A percentile compares a stretch with the other conserved stretches of the same genome.
phyloP scores from a whole-genome alignment of 1,140 invertebrate species.

The Tigriopus japonicus region DNA sequence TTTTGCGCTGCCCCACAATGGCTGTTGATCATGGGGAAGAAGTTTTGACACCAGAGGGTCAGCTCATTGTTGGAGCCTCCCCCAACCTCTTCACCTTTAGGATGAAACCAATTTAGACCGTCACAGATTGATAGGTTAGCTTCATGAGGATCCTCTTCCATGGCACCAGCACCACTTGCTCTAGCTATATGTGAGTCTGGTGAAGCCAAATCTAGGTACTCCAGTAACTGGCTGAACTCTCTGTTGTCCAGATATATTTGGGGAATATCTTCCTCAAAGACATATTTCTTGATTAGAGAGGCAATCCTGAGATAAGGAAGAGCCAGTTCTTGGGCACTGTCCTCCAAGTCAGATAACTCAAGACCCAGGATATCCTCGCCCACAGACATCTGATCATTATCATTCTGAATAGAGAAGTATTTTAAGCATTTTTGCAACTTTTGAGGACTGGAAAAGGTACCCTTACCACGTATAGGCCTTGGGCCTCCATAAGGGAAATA shows the following conservation, averaged over 20 bases:
- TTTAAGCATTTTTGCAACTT: no score
- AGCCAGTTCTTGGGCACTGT: conserved; percentile 1
- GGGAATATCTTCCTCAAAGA: conserved; percentile 61
- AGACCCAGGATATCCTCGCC: no score
- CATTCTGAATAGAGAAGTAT: no score
- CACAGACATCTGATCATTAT: no score
- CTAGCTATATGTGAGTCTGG: conserved; percentile 20
- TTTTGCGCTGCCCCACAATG: neutral
- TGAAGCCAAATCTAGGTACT: conserved; percentile 44
- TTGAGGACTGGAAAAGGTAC: no score
- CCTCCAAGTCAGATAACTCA: no score
- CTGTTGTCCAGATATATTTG: conserved; percentile 32
- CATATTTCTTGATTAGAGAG: conserved; percentile 57
- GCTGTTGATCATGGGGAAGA: neutral
- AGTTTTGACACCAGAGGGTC: neutral
- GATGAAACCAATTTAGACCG: neutral
- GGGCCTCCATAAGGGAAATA: neutral
- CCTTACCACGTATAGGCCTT: neutral
- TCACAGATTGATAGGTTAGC: neutral
- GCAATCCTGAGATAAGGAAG: conserved; percentile 66
- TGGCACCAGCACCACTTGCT: conserved; percentile 20
- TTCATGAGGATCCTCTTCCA: neutral
- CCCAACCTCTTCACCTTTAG: neutral
- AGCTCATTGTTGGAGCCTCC: conserved; percentile 25
- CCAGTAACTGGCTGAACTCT: conserved; percentile 51